Evolutionary conservation across 2,113 vertebrate species (phyloP).

Genomic region (Arvicanthis niloticus): DNA sequence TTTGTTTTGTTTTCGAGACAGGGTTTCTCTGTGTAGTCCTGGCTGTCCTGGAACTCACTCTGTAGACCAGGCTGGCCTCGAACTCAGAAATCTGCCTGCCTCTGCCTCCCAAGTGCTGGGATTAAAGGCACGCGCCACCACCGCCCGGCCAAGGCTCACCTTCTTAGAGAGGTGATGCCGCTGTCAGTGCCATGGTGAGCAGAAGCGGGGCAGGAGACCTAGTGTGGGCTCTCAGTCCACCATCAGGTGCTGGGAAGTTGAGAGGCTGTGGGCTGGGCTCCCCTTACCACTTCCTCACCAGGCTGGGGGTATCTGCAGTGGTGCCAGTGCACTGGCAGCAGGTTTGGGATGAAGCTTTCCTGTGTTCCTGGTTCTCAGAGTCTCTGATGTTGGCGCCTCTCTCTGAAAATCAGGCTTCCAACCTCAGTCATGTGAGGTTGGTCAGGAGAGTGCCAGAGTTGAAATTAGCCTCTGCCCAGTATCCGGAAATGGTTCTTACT

Average conservation of each 20-base stretch:
- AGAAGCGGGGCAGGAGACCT: background rate
- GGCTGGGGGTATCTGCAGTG: background rate
- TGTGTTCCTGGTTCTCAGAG: background rate
- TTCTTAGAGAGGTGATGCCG: background rate
- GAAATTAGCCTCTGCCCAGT: background rate
- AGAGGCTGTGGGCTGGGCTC: background rate
- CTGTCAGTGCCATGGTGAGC: background rate
- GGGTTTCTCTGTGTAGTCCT: no score
- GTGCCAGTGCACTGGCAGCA: background rate
- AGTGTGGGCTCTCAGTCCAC: background rate
- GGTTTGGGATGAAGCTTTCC: background rate
- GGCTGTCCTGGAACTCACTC: no score
- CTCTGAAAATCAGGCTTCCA: background rate
- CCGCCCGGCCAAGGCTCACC: background rate
- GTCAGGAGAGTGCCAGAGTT: background rate
- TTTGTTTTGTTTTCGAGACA: no score
- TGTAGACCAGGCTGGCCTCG: no score
- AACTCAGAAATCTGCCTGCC: no score
- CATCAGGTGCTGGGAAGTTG: background rate
- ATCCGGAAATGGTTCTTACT: background rate
- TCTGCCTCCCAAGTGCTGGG: no score
- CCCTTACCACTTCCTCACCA: background rate
- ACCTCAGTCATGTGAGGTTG: background rate
- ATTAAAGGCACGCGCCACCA: no score
- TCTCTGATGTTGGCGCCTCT: background rate